A percentile compares a stretch with the other conserved stretches of the same genome.
These are phyloP conservation scores for Neosilurus mollespiculum DNA, from an alignment of 2,797 vertebrate species.

Conservation along the genomic window DNA sequence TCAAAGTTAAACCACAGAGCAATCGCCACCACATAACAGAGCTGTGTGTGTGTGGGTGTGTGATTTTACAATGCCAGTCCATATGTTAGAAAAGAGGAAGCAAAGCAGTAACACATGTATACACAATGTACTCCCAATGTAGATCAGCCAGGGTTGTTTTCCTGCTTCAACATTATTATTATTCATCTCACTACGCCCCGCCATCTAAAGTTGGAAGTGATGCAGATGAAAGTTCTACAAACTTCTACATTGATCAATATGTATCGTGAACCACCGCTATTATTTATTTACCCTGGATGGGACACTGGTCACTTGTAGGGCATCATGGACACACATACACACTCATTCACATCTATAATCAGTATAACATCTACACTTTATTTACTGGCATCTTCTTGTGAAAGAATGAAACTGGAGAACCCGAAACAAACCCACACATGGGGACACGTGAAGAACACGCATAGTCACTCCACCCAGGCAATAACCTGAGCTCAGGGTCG, in stretches of 20 bases:
- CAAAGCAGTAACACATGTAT: neutral
- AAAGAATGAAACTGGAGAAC: neutral
- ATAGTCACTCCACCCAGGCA: too few species aligned
- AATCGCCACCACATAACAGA: conserved; percentile 1
- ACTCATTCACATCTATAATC: neutral
- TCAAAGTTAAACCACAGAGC: conserved; percentile 14
- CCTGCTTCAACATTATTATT: neutral
- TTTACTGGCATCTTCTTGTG: neutral
- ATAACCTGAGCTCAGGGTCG: neutral
- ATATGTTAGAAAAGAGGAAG: neutral
- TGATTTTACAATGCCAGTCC: neutral
- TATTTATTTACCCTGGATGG: too few species aligned
- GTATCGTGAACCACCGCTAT: too few species aligned
- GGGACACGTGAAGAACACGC: neutral
- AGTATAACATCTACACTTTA: neutral
- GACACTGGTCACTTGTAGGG: neutral
- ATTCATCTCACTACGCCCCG: neutral
- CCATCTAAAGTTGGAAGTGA: neutral
- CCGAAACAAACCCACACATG: neutral
- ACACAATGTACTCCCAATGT: neutral
- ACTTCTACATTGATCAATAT: neutral
- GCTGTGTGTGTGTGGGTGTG: conserved; percentile 4
- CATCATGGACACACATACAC: neutral
- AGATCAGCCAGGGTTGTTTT: neutral
- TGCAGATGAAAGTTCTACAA: neutral